Percentiles rank a stretch among this genome's conserved stretches.
Conservation (phyloP, 2,888 invertebrate genomes). For the Salpingus planirostris region DNA sequence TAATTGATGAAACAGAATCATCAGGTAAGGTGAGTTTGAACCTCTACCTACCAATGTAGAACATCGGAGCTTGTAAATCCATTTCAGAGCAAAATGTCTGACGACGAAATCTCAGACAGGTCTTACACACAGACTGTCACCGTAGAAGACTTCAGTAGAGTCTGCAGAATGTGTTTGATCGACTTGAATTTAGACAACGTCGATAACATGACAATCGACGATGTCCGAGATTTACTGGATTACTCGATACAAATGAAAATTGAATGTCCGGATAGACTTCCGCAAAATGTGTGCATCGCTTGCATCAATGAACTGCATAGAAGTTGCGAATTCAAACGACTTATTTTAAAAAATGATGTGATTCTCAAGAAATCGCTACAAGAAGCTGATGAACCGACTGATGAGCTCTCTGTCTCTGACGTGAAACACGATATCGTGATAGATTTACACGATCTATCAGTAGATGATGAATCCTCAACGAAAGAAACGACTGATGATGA, state of each 20-base stretch:
- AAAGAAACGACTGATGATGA: too few relatives aligned
- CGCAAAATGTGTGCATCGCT: conserved; percentile 11
- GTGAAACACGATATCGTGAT: neutral
- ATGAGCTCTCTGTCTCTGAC: too few relatives aligned
- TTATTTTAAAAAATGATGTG: conserved; percentile 9
- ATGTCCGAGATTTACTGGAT: neutral
- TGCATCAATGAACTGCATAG: conserved; percentile 8
- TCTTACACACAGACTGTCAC: too few relatives aligned
- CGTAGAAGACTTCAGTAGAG: conserved; percentile 1
- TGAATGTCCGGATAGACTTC: conserved; percentile 5
- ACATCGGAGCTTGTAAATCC: too few relatives aligned
- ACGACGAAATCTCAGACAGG: too few relatives aligned
- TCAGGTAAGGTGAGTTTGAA: too few relatives aligned
- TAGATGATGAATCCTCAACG: conserved; percentile 10
- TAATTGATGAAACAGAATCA: too few relatives aligned
- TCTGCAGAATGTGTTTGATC: conserved; percentile 1
- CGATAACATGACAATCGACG: neutral
- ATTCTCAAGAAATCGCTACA: conserved; percentile 1
- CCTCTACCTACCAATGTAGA: too few relatives aligned
- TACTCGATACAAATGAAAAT: neutral
- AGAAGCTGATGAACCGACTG: neutral
- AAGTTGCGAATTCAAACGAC: conserved; percentile 9
- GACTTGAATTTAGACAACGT: conserved; percentile 1
- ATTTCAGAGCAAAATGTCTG: too few relatives aligned
- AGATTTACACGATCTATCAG: conserved; percentile 4